Evolutionary conservation across 2,797 vertebrate genomes (phyloP).

Genomic region (Hypotaenidia okinawae): DNA sequence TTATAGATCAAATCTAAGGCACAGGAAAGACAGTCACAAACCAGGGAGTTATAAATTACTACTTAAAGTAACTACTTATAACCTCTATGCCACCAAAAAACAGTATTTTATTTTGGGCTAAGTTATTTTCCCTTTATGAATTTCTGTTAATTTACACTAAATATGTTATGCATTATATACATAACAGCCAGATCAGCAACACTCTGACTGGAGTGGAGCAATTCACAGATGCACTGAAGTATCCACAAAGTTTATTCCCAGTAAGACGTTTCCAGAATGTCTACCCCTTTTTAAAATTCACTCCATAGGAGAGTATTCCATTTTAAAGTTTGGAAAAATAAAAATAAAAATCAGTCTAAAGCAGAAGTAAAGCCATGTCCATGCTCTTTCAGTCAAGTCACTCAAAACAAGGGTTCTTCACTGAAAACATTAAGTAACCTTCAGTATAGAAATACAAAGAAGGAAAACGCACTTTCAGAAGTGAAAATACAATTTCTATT

Average conservation of each 20-base stretch:
- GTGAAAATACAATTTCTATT: background rate
- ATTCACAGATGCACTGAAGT: background rate
- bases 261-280: background rate
- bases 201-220: fast-evolving
- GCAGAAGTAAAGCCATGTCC: background rate
- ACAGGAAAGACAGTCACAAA: background rate
- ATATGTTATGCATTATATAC: background rate
- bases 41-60: background rate
- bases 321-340: background rate
- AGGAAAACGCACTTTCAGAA: background rate
- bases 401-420: background rate
- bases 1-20: background rate
- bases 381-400: background rate
- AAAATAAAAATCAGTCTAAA: background rate
- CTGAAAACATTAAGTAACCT: background rate
- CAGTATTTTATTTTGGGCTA: background rate
- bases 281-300: background rate
- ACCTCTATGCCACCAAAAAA: background rate
- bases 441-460: background rate
- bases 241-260: background rate
- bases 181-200: background rate
- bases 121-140: background rate
- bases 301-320: background rate
- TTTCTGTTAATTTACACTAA: background rate
- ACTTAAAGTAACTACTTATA: background rate